Evolutionary conservation across 2,888 invertebrate genomes (phyloP), one percentile per base, ranked within the genome.

Genomic region (Alitta virens): DNA sequence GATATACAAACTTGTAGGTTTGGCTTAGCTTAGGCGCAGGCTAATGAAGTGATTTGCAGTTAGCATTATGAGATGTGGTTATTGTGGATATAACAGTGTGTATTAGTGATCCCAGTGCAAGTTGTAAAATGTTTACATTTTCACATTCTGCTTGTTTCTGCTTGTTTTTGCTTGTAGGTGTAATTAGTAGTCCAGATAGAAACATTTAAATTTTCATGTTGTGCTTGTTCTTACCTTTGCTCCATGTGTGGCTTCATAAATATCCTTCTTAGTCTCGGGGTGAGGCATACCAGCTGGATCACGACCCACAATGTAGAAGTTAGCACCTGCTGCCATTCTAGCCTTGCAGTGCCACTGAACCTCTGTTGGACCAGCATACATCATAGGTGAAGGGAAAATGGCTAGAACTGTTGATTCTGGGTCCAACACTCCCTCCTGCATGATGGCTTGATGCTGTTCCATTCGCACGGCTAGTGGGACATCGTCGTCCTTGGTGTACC

Each of bases 311-410:
- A 99, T 99, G 84, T 98, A 99, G 84, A 95, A 97, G 83, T 94
- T 92, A 1, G 97, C 96, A 0, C 99, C 99, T 3, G 98, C 94
- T 75, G 92, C 91, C 91, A 98, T 92, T 71, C 94, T 86, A 1
- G 93, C 90, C 77, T 93, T 93, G 1, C 93, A 93, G 81, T 94
- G 94, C 94, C 94, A 94, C 81, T 94, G 93, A 25, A 60, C 60
- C 86, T 99, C 99, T 16, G 96, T 94, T n/a, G 99, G 98, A 0
- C 99, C 99, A 1, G 98, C 99, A 80, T 99, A 99, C 90, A 96
- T 91, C 99, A 99, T 99, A 0, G 99, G 99, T 57, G 97, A 96
- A 0, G 99, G 99, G 84, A 99, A 99, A 76, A 99, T 97, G 0
- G 97, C 97, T 64, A 98, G 83, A 14, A 99, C 87, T 0, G 99